Percentiles rank a stretch among this genome's conserved stretches.
These are phyloP conservation scores for Sycophila sp. DNA, from an alignment of 1,140 invertebrate species.

Conservation along the genomic window DNA sequence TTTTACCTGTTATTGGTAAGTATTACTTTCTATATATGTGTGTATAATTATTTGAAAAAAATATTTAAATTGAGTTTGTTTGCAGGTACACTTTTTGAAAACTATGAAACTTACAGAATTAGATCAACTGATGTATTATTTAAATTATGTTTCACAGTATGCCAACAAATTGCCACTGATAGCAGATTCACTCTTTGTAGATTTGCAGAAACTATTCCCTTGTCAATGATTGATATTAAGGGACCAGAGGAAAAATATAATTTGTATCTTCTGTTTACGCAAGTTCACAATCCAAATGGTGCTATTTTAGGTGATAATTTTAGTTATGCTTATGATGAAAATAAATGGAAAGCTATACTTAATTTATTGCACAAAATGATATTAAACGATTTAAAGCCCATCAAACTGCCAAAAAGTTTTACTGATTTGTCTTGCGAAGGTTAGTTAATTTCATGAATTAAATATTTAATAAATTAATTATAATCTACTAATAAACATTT, in stretches of 20 bases:
- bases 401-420: conserved; percentile 41
- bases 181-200: conserved; percentile 49
- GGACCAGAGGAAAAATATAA: conserved; percentile 51
- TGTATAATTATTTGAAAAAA: neutral
- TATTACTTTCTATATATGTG: conserved; percentile 4
- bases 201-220: conserved; percentile 52
- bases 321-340: conserved; percentile 45
- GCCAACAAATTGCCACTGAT: conserved; percentile 50
- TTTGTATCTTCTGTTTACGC: conserved; percentile 49
- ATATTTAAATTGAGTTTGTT: conserved; percentile 15
- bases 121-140: conserved; percentile 41
- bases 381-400: conserved; percentile 45
- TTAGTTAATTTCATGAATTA: conserved; percentile 16
- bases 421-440: conserved; percentile 50
- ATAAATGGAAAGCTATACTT: conserved; percentile 51
- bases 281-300: conserved; percentile 57
- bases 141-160: conserved; percentile 47
- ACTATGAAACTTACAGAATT: conserved; percentile 39
- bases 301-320: conserved; percentile 32
- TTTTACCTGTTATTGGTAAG: conserved; percentile 50
- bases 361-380: conserved; percentile 47
- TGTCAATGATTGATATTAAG: conserved; percentile 43
- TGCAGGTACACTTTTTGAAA: conserved; percentile 43
- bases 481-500: neutral
- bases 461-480: neutral